A percentile compares a stretch with the other conserved stretches of the same genome.
Conservation (phyloP, 2,113 vertebrate species). For the Engraulis encrasicolus region DNA sequence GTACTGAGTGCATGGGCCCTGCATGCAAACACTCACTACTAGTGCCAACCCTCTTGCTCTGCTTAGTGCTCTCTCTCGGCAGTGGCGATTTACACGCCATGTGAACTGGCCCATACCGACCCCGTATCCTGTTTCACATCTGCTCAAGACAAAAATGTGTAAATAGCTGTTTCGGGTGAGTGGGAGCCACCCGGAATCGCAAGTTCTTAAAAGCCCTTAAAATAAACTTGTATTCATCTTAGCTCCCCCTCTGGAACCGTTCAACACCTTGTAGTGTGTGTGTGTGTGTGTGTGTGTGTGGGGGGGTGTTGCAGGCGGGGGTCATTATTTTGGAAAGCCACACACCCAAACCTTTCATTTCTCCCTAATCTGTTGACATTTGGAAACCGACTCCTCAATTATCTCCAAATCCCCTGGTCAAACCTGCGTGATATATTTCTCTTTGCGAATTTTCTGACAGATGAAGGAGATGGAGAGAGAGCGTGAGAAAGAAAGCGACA, state of each 20-base stretch:
- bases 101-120: background rate
- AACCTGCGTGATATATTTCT: background rate
- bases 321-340: too few relatives aligned
- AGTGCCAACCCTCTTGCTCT: too few relatives aligned
- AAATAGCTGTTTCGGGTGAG: background rate
- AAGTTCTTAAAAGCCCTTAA: background rate
- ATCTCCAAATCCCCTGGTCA: background rate
- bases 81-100: background rate
- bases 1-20: background rate
- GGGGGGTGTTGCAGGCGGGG: too few relatives aligned
- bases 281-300: background rate
- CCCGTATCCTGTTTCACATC: background rate
- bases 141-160: conserved; percentile 16
- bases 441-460: background rate
- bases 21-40: conserved; percentile 1
- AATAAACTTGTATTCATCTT: background rate
- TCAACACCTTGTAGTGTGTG: background rate
- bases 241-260: background rate
- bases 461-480: background rate
- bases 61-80: background rate
- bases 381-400: conserved; percentile 1
- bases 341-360: background rate
- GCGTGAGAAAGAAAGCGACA: too few relatives aligned
- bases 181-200: background rate
- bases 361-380: conserved; percentile 2